phyloP scores from a whole-genome alignment of 2,113 vertebrate species.

The Excalfactoria chinensis region DNA sequence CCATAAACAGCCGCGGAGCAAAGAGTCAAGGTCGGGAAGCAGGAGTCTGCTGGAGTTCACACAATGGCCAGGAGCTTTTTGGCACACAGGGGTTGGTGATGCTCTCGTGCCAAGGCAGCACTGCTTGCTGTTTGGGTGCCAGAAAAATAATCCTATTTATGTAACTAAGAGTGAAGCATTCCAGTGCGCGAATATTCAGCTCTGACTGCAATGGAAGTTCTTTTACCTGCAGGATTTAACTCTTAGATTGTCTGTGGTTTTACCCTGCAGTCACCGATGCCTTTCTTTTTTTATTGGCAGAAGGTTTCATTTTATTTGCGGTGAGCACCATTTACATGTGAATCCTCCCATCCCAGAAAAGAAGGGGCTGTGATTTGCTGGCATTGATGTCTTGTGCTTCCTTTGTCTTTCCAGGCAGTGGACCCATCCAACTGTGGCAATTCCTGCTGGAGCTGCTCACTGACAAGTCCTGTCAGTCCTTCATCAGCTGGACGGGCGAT shows the following conservation, averaged over 20 bases:
- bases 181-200: constrained; percentile 9
- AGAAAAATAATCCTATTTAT: constrained; percentile 65
- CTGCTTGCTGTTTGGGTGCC: background rate
- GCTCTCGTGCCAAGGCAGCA: constrained; percentile 16
- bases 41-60: constrained; percentile 40
- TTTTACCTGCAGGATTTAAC: constrained; percentile 2
- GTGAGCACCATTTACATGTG: background rate
- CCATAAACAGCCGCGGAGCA: background rate
- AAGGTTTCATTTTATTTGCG: background rate
- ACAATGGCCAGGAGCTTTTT: constrained; percentile 24
- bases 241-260: background rate
- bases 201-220: background rate
- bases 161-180: constrained; percentile 22
- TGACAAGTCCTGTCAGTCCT: constrained; percentile 99
- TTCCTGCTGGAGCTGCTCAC: constrained; percentile 97
- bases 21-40: constrained; percentile 56
- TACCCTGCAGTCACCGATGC: background rate
- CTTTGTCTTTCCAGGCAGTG: constrained; percentile 87
- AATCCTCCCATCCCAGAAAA: fast-evolving
- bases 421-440: constrained; percentile 99
- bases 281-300: background rate
- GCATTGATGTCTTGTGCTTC: background rate
- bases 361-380: background rate
- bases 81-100: background rate
- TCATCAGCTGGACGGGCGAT: constrained; percentile 99